Evolutionary conservation across 2,113 vertebrate genomes (phyloP), one percentile per base, ranked within the genome.

Genomic region (Glareola pratincola): DNA sequence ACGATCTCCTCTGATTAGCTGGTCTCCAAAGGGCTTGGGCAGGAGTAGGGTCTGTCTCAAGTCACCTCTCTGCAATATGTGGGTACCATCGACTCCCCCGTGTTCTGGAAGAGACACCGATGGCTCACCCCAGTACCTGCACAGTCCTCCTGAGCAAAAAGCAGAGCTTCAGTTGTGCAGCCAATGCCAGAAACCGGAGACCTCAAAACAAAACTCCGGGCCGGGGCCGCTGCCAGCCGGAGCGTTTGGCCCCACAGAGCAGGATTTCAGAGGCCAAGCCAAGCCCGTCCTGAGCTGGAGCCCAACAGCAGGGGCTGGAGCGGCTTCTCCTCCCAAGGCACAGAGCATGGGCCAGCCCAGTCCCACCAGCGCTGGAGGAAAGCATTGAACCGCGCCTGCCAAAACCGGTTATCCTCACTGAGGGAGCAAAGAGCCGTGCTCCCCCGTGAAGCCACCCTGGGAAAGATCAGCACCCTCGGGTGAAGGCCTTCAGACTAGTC

Each of bases 101-200:
- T 2, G 18, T 1, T 2, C 53, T 41, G 50, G n/a, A 76, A 85
- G 64, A 79, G 45, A 32, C 36, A n/a, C n/a, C 0, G 0, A 23
- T n/a, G 41, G 59, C 75, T 88, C n/a, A 80, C 37, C 26, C 6
- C 22, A 86, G 32, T 27, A 73, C 14, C 41, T 24, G 23, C n/a
- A n/a, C 7, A 19, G 20, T 27, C 26, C 19, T 41, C 47, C 66
- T 48, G 39, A 59, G 47, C 50, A 63, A 72, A 85, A 59, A 7
- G 0, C 36, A 14, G 47, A 76, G n/a, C 22, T 90, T 88, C 37
- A 57, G 11, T 43, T 80, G 66, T 57, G 26, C 45, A 79, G 67
- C 12, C 45, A 67, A 2, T n/a, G 29, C 27, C 63, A 84, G 54
- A 21, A 92, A 56, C 39, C 50, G 51, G 26, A 47, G 48, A 36